Base-by-base conservation (phyloP, 2,888 invertebrate species). In the Polyommatus iphigenia region DNA sequence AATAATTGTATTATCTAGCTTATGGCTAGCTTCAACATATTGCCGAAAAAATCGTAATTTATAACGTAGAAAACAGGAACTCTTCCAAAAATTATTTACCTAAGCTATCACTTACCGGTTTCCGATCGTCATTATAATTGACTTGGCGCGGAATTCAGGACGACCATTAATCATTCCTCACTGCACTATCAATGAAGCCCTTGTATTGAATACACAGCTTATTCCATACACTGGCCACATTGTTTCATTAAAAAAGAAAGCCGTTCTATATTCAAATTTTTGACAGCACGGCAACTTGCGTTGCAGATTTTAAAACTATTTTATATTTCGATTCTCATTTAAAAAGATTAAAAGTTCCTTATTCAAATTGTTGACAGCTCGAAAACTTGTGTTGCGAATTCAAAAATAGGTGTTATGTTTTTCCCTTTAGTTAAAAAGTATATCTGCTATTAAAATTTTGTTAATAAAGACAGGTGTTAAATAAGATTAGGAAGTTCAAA, bases 181-280 rank as follows among this genome's bases (percentile, higher is more conserved):
- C 85, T 89, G 87, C 86, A 85, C 83, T 82, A 88, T 91, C 89
- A 92, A 92, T 87, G 87, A 83, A 85, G 84, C 83, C 87, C 87
- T 88, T 90, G 78, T 80, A 76, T 80, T 75, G 81, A 83, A 84
- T 83, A 85, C 83, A 85, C 82, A 83, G 84, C 83, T 79, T 18
- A 29, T 75, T 24, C 3, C 36, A 41, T 7, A 72, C 41, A 72
- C 72, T 20, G 41, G n/a, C 20, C 41, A 71, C 71, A n/a, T 41
- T 71, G 71, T 41, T 36, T n/a, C 41, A 10, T 41, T 24, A 29
- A 67, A 67, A 67, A 67, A 67, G 67, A 67, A 67, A 67, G 29
- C 1, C 15, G 29, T 67, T 29, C 67, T 7, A 67, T 67, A 67
- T 67, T 67, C 15, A 67, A 15, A 67, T 29, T 67, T 67, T 67